Evolutionary conservation across 2,113 vertebrate species (phyloP).

Genomic region (Cololabis saira): DNA sequence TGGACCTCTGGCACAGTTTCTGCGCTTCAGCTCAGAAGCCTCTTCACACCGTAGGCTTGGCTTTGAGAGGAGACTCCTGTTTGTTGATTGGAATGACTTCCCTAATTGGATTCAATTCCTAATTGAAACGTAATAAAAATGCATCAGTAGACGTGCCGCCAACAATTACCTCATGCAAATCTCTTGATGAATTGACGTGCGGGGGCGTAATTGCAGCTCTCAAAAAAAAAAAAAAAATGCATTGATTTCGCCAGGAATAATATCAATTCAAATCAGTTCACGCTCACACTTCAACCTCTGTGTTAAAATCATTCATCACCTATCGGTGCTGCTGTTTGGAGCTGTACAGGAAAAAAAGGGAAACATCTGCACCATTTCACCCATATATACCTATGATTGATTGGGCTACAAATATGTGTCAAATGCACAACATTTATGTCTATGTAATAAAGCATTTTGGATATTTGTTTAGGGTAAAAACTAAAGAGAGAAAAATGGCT

Average conservation of each 20-base stretch:
- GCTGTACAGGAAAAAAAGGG: constrained; percentile 25
- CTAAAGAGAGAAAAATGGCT: constrained; percentile 1
- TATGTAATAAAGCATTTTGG: constrained; percentile 30
- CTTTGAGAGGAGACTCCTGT: constrained; percentile 63
- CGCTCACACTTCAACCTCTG: constrained; percentile 51
- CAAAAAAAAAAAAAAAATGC: constrained; percentile 75
- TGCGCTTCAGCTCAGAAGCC: constrained; percentile 55
- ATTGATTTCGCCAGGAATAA: constrained; percentile 78
- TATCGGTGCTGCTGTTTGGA: constrained; percentile 49
- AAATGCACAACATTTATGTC: constrained; percentile 41
- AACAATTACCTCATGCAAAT: constrained; percentile 84
- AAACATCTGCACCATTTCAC: constrained; percentile 67
- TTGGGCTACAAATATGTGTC: constrained; percentile 47
- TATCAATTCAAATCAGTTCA: constrained; percentile 77
- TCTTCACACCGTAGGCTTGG: constrained; percentile 41
- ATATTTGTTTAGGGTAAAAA: constrained; percentile 28
- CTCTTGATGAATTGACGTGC: constrained; percentile 79
- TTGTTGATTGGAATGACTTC: constrained; percentile 75
- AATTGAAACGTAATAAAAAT: constrained; percentile 85
- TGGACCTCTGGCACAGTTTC: constrained; percentile 36
- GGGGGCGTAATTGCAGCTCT: constrained; percentile 75
- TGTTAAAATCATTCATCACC: constrained; percentile 62
- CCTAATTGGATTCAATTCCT: constrained; percentile 82
- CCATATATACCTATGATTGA: constrained; percentile 41
- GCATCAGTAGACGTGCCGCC: constrained; percentile 78